phyloP scores from a whole-genome alignment of 2,113 vertebrate genomes.

The Salvelinus sp. region DNA sequence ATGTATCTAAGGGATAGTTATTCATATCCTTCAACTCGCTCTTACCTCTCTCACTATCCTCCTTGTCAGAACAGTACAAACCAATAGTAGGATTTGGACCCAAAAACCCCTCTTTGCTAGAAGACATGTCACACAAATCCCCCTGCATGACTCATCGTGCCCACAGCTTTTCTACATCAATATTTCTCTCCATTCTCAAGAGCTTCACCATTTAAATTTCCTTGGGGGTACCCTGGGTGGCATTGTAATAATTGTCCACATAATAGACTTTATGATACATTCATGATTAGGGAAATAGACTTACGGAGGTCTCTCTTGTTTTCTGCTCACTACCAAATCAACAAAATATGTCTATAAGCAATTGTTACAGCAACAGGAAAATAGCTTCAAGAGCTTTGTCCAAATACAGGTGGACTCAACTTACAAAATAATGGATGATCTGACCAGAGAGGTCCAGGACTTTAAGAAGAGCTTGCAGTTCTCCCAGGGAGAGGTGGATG shows the following conservation, averaged over 20 bases:
- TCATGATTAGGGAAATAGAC: slow-evolving; percentile 16
- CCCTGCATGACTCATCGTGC: slow-evolving; percentile 14
- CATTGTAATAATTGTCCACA: slow-evolving; percentile 6
- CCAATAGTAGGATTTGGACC: neutral
- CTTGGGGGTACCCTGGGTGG: slow-evolving; percentile 16
- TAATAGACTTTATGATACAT: slow-evolving; percentile 18
- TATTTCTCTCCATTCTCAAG: slow-evolving; percentile 4
- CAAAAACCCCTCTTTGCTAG: neutral
- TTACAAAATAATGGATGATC: no score
- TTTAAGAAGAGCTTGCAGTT: no score
- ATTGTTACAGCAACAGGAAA: no score
- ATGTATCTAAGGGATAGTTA: neutral
- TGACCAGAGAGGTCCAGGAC: no score
- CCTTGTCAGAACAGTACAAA: neutral
- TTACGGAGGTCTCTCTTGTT: neutral
- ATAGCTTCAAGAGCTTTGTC: no score
- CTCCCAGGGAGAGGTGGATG: no score
- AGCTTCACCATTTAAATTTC: slow-evolving; percentile 14
- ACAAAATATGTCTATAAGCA: no score
- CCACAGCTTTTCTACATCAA: slow-evolving; percentile 2
- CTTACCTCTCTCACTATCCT: neutral
- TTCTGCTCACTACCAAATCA: neutral
- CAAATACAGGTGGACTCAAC: no score
- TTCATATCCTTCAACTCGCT: neutral
- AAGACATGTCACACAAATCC: slow-evolving; percentile 10